A percentile compares a stretch with the other conserved stretches of the same genome.
Evolutionary conservation across 1,140 invertebrate species (phyloP).

Genomic region (Venturia canescens): DNA sequence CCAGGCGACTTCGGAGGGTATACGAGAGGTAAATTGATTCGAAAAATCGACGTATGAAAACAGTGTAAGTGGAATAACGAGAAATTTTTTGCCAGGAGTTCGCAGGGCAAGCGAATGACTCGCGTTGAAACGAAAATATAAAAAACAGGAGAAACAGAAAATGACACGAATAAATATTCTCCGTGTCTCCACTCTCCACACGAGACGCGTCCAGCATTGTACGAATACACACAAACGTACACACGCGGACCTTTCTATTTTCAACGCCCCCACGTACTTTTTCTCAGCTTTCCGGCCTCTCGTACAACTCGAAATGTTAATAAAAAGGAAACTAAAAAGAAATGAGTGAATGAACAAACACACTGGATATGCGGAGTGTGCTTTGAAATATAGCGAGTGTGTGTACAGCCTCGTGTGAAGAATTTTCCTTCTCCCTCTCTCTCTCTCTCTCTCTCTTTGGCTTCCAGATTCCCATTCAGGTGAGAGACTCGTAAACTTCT

Average conservation of each 20-base stretch:
- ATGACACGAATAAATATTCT: neutral
- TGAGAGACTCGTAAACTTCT: conserved; percentile 18
- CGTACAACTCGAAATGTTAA: neutral
- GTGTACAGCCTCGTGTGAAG: neutral
- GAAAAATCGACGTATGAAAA: no score
- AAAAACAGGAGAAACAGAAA: neutral
- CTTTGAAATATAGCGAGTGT: neutral
- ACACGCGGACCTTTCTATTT: neutral
- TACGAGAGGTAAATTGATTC: no score
- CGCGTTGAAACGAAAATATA: neutral
- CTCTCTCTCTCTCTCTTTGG: conserved; percentile 8
- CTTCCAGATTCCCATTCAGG: conserved; percentile 1
- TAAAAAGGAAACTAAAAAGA: conserved; percentile 12
- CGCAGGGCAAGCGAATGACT: neutral
- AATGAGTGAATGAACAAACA: conserved; percentile 20
- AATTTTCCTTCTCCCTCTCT: conserved; percentile 2
- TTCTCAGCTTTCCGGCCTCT: neutral
- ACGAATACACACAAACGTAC: neutral
- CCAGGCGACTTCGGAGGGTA: no score
- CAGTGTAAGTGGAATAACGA: no score
- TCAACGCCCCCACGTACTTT: neutral
- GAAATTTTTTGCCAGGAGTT: neutral
- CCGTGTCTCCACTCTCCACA: neutral
- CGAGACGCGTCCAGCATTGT: neutral
- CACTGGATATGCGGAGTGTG: neutral